Conservation (phyloP, 2,113 vertebrate species). For the Percopsis transmontana region DNA sequence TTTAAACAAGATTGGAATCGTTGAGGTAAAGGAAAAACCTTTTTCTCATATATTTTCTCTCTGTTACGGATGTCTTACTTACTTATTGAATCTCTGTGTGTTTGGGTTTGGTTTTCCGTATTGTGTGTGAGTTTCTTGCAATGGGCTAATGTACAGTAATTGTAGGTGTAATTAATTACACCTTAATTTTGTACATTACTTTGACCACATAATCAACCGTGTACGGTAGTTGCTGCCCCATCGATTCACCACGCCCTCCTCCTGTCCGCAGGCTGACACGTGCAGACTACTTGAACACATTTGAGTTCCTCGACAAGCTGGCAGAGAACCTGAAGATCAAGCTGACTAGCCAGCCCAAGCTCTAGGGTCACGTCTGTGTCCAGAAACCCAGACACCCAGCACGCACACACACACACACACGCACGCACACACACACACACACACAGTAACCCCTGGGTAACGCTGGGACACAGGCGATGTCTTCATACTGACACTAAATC, state of each 20-base stretch:
- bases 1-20: no score
- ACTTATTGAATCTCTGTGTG: no score
- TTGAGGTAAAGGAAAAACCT: no score
- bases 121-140: no score
- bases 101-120: no score
- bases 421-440: slow-evolving; percentile 10
- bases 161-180: no score
- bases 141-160: no score
- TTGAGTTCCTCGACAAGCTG: slow-evolving; percentile 97
- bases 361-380: slow-evolving; percentile 69
- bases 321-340: slow-evolving; percentile 92
- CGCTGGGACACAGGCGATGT: slow-evolving; percentile 1
- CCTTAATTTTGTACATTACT: no score
- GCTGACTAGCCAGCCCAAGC: slow-evolving; percentile 82
- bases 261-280: slow-evolving; percentile 81
- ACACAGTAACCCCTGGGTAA: not conserved
- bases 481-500: slow-evolving; percentile 7
- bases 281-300: slow-evolving; percentile 94
- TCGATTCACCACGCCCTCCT: not conserved
- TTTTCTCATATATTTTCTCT: no score
- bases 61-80: no score
- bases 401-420: not conserved
- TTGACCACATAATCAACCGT: no score
- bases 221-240: no score
- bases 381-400: not conserved